Base-by-base conservation (phyloP, 2,888 invertebrate species). In the Norana najaformis region DNA sequence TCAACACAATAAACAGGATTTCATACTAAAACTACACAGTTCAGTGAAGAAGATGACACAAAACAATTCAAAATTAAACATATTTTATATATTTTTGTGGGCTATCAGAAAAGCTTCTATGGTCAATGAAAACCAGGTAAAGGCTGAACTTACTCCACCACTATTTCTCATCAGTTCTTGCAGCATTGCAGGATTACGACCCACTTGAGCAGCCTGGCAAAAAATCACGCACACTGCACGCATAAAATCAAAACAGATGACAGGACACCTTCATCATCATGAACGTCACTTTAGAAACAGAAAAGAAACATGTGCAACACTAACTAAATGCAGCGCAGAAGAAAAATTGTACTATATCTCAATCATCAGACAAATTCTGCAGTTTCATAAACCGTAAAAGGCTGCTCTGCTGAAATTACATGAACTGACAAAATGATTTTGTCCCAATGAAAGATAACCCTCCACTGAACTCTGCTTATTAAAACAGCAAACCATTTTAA, bases 151-250 rank as follows among this genome's bases (percentile, higher is more conserved):
- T 36, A 85, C 85, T 23, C 36, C 85, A n/a, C 37, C 36, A 36
- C 35, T 36, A n/a, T 85, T 37, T 69, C 89, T 47, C 98, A 99
- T 98, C 93, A 99, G 95, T 94, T 99, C 99, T 95, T 99, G 98
- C 94, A 99, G 96, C 97, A 98, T 98, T 83, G 98, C 97, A 0
- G 99, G 99, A 95, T 99, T 99, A 90, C 98, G 96, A 2, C 98
- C 98, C 94, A 99, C 95, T 95, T 99, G 98, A 97, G 98, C 97
- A 8, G 98, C 98, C 96, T 95, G 92, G 30, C 92, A 92, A 85
- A 20, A 36, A 69, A 20, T 37, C 37, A 5, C 6, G 38, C 6
- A n/a, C n/a, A 37, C 35, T 20, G 85, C 85, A 36, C 34, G 30
- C 69, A 69, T n/a, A n/a, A 69, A n/a, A 69, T 69, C 30, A 69